These are phyloP conservation scores for Rhagologus leucostigma DNA, from an alignment of 2,113 vertebrate genomes.

Conservation along the genomic window DNA sequence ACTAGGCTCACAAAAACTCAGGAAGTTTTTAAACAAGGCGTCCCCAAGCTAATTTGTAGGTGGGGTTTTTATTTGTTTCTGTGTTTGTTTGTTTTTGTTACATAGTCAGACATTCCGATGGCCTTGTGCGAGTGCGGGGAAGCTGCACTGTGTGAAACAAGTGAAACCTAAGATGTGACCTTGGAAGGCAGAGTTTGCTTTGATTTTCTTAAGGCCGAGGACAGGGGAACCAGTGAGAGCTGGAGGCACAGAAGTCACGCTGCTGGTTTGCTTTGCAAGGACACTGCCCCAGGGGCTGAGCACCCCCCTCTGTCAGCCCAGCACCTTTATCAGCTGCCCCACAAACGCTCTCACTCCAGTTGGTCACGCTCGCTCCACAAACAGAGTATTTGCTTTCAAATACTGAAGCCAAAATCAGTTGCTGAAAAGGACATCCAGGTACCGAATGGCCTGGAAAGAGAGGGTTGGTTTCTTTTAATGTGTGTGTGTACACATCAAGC, in stretches of 20 bases:
- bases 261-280: neutral
- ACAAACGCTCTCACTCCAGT: neutral
- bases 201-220: neutral
- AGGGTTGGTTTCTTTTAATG: neutral
- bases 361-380: fast-evolving
- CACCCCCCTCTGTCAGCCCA: neutral
- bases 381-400: neutral
- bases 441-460: neutral
- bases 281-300: neutral
- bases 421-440: neutral
- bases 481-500: neutral
- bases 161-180: neutral
- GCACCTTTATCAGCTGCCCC: neutral
- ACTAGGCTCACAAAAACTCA: neutral
- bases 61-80: neutral
- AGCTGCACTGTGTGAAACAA: neutral
- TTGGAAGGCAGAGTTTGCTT: neutral
- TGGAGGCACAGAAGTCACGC: neutral
- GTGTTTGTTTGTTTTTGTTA: neutral
- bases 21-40: neutral
- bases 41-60: neutral
- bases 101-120: fast-evolving
- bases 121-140: neutral
- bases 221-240: neutral
- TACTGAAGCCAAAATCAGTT: neutral